Conservation (phyloP, 2,888 invertebrate species). For the Pteria penguin region DNA sequence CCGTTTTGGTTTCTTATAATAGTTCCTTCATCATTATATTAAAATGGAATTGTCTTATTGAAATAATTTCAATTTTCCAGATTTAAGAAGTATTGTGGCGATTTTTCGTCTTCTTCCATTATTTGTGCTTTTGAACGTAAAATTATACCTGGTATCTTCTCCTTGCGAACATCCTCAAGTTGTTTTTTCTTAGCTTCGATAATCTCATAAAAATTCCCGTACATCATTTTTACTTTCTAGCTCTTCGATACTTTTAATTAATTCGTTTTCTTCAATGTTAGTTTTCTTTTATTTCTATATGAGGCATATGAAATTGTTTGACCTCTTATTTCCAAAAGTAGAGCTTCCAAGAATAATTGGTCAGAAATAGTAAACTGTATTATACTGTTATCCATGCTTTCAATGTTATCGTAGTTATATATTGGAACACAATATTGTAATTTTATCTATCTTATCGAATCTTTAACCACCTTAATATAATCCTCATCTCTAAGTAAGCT, state of each 20-base stretch:
- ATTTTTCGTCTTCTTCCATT: not conserved
- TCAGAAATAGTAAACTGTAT: not conserved
- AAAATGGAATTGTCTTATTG: not conserved
- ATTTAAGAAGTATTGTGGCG: not conserved
- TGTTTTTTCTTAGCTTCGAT: not conserved
- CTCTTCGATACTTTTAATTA: not conserved
- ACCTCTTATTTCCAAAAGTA: not conserved
- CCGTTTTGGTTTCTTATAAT: not conserved
- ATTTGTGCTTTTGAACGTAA: not conserved
- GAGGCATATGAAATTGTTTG: not conserved
- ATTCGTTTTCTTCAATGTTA: not conserved
- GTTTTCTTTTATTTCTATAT: not conserved
- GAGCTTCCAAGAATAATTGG: slow-evolving; percentile 7
- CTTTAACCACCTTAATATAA: not conserved
- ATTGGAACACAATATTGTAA: not conserved
- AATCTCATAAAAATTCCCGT: not conserved
- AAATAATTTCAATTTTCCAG: not conserved
- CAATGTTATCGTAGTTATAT: not conserved
- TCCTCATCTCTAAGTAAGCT: not conserved
- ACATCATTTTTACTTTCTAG: not conserved
- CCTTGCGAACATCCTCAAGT: not conserved
- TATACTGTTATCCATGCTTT: not conserved
- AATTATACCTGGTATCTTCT: not conserved
- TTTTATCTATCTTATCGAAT: not conserved
- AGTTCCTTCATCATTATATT: not conserved